Evolutionary conservation across 2,113 vertebrate genomes (phyloP).

Genomic region (Lycaon pictus): DNA sequence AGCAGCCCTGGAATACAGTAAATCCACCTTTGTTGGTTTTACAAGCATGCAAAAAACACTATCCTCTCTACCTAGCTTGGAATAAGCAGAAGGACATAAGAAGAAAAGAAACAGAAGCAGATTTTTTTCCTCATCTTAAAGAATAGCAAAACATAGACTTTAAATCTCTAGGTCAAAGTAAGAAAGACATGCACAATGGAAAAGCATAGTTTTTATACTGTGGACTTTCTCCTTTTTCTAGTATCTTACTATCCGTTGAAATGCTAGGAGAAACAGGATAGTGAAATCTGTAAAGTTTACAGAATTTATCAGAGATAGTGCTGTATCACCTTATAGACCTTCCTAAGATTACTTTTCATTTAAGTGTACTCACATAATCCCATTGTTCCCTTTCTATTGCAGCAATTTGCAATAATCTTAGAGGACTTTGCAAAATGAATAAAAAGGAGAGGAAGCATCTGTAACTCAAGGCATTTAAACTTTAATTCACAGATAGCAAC

Average conservation of each 20-base stretch:
- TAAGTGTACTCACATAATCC: neutral
- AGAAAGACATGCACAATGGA: neutral
- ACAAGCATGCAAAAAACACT: neutral
- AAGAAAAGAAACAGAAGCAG: slow-evolving; percentile 29
- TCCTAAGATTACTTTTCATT: neutral
- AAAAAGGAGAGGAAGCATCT: slow-evolving; percentile 37
- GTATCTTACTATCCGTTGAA: neutral
- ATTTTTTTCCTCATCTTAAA: neutral
- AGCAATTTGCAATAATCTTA: neutral
- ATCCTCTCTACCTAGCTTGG: neutral
- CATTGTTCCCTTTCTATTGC: neutral
- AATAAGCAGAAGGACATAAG: neutral
- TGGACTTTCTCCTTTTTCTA: neutral
- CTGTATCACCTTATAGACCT: neutral
- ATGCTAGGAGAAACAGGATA: neutral
- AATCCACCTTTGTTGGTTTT: neutral
- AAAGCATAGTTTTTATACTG: neutral
- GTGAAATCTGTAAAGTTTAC: neutral
- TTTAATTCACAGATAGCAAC: slow-evolving; percentile 52
- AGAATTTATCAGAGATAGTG: neutral
- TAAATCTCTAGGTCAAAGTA: neutral
- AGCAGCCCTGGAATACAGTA: neutral
- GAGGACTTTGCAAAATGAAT: slow-evolving; percentile 46
- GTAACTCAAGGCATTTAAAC: slow-evolving; percentile 24
- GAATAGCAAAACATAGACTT: neutral